phyloP scores from a whole-genome alignment of 2,797 vertebrate genomes.

The Anguilla anguilla region DNA sequence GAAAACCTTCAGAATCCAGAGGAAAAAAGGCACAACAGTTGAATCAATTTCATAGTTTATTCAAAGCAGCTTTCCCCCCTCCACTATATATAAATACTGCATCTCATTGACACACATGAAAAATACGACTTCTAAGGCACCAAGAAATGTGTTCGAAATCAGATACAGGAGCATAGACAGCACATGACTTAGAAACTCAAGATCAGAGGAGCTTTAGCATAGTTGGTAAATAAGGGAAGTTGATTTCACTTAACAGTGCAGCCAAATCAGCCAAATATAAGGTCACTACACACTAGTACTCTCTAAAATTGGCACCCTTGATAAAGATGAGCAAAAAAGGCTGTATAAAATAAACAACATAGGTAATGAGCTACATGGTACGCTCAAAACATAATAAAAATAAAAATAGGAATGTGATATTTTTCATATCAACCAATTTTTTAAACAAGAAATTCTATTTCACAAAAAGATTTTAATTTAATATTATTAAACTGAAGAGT shows the following conservation, averaged over 20 bases:
- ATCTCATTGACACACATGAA: conserved; percentile 88
- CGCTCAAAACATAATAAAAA: background rate
- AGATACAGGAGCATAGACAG: conserved; percentile 73
- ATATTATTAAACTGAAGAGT: background rate
- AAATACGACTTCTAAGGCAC: conserved; percentile 91
- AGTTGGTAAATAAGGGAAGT: conserved; percentile 55
- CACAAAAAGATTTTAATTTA: no score
- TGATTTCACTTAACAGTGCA: conserved; percentile 72
- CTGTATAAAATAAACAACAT: background rate
- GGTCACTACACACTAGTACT: conserved; percentile 63
- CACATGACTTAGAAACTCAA: conserved; percentile 74
- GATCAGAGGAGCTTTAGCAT: conserved; percentile 70
- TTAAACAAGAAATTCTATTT: no score
- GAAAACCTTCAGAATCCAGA: conserved; percentile 16
- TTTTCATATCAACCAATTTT: background rate
- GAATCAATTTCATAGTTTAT: conserved; percentile 82
- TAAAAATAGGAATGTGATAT: background rate
- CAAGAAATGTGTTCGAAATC: conserved; percentile 85
- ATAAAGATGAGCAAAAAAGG: background rate
- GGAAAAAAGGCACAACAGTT: conserved; percentile 28
- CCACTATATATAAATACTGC: conserved; percentile 83
- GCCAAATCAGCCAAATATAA: conserved; percentile 75
- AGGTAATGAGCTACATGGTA: background rate
- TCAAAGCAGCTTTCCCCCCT: conserved; percentile 77
- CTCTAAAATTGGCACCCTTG: background rate